Evolutionary conservation across 2,888 invertebrate species (phyloP).

Genomic region (Mythimna ferrago): DNA sequence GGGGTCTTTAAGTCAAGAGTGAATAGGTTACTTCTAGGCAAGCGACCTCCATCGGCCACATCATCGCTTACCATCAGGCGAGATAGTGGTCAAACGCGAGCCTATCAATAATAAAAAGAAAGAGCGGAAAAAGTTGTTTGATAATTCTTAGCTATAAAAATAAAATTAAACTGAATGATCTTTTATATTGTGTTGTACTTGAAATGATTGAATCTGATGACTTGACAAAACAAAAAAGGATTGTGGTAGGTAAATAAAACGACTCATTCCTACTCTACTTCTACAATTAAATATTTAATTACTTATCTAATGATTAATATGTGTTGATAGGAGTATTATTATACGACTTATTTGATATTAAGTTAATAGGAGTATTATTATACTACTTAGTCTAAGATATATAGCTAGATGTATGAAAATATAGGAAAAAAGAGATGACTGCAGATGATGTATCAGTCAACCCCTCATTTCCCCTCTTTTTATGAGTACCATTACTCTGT

Average conservation of each 20-base stretch:
- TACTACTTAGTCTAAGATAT: background rate
- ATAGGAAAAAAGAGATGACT: background rate
- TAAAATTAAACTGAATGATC: no score
- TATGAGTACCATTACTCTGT: background rate
- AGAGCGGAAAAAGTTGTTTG: no score
- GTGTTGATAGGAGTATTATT: background rate
- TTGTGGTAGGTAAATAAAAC: background rate
- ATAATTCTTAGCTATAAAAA: no score
- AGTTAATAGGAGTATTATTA: background rate
- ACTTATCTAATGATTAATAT: background rate
- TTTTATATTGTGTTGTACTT: no score
- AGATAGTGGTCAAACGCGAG: no score
- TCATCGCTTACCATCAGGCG: no score
- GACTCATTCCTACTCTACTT: background rate
- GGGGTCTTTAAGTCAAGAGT: no score
- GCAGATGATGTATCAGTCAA: background rate
- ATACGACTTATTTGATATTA: background rate
- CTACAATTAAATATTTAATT: background rate
- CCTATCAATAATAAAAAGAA: no score
- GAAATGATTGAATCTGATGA: no score
- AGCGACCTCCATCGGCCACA: no score
- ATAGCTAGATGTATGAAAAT: background rate
- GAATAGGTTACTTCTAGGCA: no score
- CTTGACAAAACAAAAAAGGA: background rate
- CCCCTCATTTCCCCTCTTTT: conserved; percentile 8